Conservation (phyloP, 2,888 invertebrate species). For the Blera fallax region DNA sequence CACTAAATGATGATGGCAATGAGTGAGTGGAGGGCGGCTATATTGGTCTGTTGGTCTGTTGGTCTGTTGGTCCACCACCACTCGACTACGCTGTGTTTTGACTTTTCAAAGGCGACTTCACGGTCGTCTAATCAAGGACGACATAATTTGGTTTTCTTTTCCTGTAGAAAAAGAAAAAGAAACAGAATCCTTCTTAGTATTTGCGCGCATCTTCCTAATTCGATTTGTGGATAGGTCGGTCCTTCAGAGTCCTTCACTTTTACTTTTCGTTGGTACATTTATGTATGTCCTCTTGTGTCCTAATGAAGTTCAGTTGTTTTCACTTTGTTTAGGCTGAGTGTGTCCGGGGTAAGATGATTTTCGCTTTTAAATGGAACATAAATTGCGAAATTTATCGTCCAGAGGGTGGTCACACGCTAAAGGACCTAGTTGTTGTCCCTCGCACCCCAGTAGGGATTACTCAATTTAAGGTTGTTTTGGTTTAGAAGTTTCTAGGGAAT, state of each 20-base stretch:
- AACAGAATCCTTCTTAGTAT: slow-evolving; percentile 1
- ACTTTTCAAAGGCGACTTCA: slow-evolving; percentile 55
- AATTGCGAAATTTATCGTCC: slow-evolving; percentile 68
- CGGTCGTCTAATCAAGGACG: slow-evolving; percentile 60
- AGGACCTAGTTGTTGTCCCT: not conserved
- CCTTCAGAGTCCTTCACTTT: slow-evolving; percentile 12
- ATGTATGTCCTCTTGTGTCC: slow-evolving; percentile 34
- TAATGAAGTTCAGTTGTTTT: slow-evolving; percentile 70
- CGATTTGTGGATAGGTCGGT: slow-evolving; percentile 56
- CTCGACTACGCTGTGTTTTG: slow-evolving; percentile 15
- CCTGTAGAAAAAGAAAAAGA: not conserved
- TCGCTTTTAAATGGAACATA: slow-evolving; percentile 65
- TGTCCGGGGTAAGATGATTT: slow-evolving; percentile 27
- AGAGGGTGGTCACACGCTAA: slow-evolving; percentile 17
- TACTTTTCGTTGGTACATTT: not conserved
- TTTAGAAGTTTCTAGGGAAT: not conserved
- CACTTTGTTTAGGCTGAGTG: slow-evolving; percentile 35
- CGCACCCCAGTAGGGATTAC: slow-evolving; percentile 38
- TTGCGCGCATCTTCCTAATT: slow-evolving; percentile 56
- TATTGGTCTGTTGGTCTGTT: slow-evolving; percentile 1
- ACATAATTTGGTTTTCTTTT: slow-evolving; percentile 44
- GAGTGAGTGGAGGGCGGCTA: not conserved
- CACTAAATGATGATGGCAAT: slow-evolving; percentile 34
- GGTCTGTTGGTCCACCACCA: not conserved
- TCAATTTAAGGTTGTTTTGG: slow-evolving; percentile 57